Evolutionary conservation across 2,888 invertebrate species (phyloP), one percentile per base, ranked within the genome.

Genomic region (Drosophila silvestris): DNA sequence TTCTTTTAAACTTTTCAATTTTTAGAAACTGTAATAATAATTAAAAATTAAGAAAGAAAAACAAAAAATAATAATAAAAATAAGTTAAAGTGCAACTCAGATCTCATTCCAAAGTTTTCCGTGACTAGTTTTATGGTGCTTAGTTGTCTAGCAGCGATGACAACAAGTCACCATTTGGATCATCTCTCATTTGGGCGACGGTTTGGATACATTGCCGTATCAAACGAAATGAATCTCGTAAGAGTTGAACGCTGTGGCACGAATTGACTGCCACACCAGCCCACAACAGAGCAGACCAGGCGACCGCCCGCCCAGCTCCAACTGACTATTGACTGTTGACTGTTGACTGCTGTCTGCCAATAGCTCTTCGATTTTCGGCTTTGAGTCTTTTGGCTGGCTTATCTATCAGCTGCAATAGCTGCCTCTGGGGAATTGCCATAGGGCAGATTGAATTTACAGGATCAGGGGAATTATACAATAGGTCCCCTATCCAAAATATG

Each of bases 191-290:
- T 63, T 50, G 26, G 72, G 74, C 39, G 71, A 73, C 72, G 60
- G 44, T 67, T 50, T 33, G 47, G 58, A 52, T 73, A 64, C 64
- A 37, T 54, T 59, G 61, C 54, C 63, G 41, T 81, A 83, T 81
- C 81, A 73, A 83, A 60, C 58, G 58, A 62, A 73, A 57, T 58
- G 73, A 57, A 81, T 81, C 81, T 68, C 44, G 47, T 12, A 39
- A 56, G 70, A 62, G 80, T 63, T 54, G 80, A 79, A 79, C 76
- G 78, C 77, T 59, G 63, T 35, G 52, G 82, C 82, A 81, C 83
- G 83, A 83, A 81, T 33, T 80, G 77, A 80, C 77, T 71, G 79
- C 53, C 70, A 68, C 32, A 62, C 59, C 30, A 58, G 69, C 22
- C 52, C 16, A 5, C 37, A n/a, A 16, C 50, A 41, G 59, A 41